Evolutionary conservation across 2,888 invertebrate species (phyloP), one percentile per base, ranked within the genome.

Genomic region (Tryphoninae sp.): DNA sequence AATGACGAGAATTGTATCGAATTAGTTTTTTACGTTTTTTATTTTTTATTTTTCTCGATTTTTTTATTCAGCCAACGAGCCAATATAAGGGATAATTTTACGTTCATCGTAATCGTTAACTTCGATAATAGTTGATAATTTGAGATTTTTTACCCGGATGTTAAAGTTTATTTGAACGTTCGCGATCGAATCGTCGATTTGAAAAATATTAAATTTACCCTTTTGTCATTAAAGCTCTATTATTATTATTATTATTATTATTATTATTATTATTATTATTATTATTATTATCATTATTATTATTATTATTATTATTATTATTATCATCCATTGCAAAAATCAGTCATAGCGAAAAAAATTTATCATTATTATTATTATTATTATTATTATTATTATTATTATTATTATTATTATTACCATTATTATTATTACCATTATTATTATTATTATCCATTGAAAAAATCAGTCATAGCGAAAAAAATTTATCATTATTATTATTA

Each of bases 381-480:
- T 69, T 53, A 75, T 82, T 82, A 81, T 78, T 6, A 73, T 77
- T 40, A 64, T 74, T 77, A 69, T 73, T 51, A 64, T 74, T 74
- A 65, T 69, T 53, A 75, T 82, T 82, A 81, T 78, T 67, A 65
- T 76, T 80, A 61, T 65, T 80, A 83, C n/a, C n/a, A n/a, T n/a
- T n/a, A n/a, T n/a, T n/a, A n/a, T n/a, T n/a, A n/a, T n/a, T n/a
- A n/a, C n/a, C n/a, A n/a, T n/a, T n/a, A n/a, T n/a, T n/a, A n/a
- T n/a, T n/a, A n/a, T n/a, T n/a, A n/a, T n/a, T n/a, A n/a, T 19
- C 19, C 19, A 19, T 19, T 19, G 19, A 1, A 19, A 19, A 19
- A 19, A 19, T 19, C 19, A 19, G 1, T 19, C 19, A 19, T 1
- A 19, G 19, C 0, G 1, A 19, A 19, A 19, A 19, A 19, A 19